phyloP scores from a whole-genome alignment of 2,797 vertebrate species.

The Salmo trutta region DNA sequence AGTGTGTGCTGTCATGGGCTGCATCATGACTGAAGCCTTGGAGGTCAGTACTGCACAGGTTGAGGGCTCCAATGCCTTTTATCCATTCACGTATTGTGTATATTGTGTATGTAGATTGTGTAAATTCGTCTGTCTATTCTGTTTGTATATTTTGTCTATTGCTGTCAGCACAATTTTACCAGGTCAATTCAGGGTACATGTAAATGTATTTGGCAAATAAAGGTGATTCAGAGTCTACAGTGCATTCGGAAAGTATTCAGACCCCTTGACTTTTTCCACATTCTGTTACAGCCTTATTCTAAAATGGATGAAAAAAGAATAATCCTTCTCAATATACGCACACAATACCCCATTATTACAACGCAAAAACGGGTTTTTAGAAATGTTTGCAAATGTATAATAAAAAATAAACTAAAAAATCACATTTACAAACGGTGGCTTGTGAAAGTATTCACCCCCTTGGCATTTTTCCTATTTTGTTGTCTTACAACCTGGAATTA shows the following conservation, averaged over 20 bases:
- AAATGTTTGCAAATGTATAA: too few relatives aligned
- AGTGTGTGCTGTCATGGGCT: conserved; percentile 97
- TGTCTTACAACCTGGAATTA: too few relatives aligned
- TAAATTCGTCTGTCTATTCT: not conserved
- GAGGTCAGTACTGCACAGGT: conserved; percentile 80
- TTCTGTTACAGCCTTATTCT: too few relatives aligned
- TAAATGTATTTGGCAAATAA: not conserved
- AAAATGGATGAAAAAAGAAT: too few relatives aligned
- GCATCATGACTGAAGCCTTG: conserved; percentile 97
- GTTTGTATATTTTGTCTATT: not conserved
- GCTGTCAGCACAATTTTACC: not conserved
- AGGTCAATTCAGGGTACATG: not conserved
- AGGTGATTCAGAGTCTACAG: not conserved
- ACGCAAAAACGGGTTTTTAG: too few relatives aligned
- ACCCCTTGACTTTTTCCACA: too few relatives aligned
- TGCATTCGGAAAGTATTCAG: too few relatives aligned
- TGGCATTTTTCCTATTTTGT: too few relatives aligned
- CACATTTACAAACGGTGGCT: too few relatives aligned
- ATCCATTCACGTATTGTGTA: not conserved
- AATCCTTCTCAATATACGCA: not conserved
- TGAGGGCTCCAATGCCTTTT: not conserved
- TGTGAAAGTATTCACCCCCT: too few relatives aligned
- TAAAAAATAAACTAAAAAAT: too few relatives aligned
- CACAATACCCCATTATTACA: too few relatives aligned
- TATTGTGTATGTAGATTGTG: not conserved